A percentile compares a stretch with the other conserved stretches of the same genome.
Evolutionary conservation across 2,888 invertebrate species (phyloP).

Genomic region (Torymus texanus): DNA sequence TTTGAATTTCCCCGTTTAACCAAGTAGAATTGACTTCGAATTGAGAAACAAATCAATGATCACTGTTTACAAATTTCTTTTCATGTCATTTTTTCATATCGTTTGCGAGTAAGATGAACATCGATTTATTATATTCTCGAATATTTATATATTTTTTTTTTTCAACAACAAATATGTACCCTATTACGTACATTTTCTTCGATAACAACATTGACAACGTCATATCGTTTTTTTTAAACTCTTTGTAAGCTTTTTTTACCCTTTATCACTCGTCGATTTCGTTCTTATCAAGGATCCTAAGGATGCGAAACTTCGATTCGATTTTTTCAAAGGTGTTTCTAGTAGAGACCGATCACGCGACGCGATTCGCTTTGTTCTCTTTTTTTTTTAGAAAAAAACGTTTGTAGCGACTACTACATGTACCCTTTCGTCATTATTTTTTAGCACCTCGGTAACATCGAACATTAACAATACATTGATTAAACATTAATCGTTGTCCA

Average conservation of each 20-base stretch:
- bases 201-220: constrained; percentile 40
- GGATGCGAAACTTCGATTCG: constrained; percentile 31
- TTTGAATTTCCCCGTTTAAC: constrained; percentile 26
- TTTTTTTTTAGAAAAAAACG: constrained; percentile 22
- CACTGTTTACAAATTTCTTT: background rate
- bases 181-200: constrained; percentile 29
- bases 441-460: constrained; percentile 57
- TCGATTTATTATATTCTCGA: constrained; percentile 21
- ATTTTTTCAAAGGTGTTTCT: constrained; percentile 30
- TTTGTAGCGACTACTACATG: constrained; percentile 29
- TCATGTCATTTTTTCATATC: background rate
- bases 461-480: constrained; percentile 56
- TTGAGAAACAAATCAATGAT: constrained; percentile 26
- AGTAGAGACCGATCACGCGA: constrained; percentile 14
- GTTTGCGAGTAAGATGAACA: constrained; percentile 13
- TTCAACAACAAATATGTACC: constrained; percentile 27
- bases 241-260: background rate
- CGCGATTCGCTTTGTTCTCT: background rate
- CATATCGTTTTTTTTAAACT: background rate
- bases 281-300: constrained; percentile 11
- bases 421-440: constrained; percentile 43
- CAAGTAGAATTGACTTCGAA: constrained; percentile 49
- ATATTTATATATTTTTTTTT: constrained; percentile 10
- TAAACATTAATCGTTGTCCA: constrained; percentile 57
- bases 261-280: constrained; percentile 22